Evolutionary conservation across 2,113 vertebrate genomes (phyloP), one percentile per base, ranked within the genome.

Genomic region (Brachirus orientalis): DNA sequence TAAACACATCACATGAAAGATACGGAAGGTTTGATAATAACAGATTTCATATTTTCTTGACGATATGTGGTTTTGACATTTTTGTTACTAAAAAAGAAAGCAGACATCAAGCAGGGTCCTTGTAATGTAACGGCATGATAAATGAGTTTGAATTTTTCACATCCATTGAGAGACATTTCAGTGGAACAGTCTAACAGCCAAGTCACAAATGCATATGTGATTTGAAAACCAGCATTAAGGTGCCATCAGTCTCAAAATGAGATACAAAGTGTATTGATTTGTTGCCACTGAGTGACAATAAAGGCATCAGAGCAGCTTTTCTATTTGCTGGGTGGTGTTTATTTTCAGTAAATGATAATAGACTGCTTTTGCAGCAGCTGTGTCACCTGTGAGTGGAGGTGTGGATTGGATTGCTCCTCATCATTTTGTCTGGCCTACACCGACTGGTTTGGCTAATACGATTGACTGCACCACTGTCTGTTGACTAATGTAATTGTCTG

Each of bases 401-500:
- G 80, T 72, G 80, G 89, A 91, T 86, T 86, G 86, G 78, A 91
- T 86, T 82, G 81, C 81, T 82, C 62, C 72, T 83, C 63, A 74
- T 78, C 68, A 10, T 82, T 63, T 66, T 47, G 80, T 75, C 85
- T 75, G 67, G 62, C 45, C 58, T 69, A 66, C 40, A 43, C 64
- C 40, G 13, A 76, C 74, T 63, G 63, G 79, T 83, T 37, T 60
- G 57, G 72, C 51, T 89, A 89, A 89, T 88, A 80, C 69, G 81
- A 89, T 88, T 84, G 83, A 90, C 86, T 83, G 80, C 83, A 78
- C 77, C 69, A 41, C 71, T 85, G 80, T 88, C 74, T 87, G 84
- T 69, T 75, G 81, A 76, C 87, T 86, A 88, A 90, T 80, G 70
- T 73, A 89, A 90, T 90, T 87, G 82, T 82, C 73, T 83, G 77